Conservation (phyloP, 2,888 invertebrate species). For the Aphodius granarius region DNA sequence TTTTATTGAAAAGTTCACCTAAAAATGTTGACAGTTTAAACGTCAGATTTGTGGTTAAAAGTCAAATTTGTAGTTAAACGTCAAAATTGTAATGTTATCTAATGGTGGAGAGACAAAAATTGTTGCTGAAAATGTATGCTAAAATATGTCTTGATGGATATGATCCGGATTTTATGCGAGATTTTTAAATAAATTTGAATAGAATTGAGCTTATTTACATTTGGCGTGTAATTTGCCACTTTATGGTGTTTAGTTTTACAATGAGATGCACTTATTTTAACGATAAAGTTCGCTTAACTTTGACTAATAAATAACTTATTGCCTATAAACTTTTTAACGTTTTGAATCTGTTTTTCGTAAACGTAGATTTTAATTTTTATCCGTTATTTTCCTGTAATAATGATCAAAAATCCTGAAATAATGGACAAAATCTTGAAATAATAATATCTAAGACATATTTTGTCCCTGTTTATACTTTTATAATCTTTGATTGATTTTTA, state of each 20-base stretch:
- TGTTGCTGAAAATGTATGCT: background rate
- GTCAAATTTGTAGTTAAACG: too few species aligned
- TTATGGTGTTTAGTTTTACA: background rate
- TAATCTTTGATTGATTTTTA: too few species aligned
- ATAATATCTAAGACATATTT: too few species aligned
- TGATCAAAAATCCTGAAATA: too few species aligned
- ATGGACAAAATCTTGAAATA: too few species aligned
- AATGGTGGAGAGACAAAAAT: background rate
- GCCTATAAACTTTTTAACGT: background rate
- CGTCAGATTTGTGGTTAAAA: too few species aligned
- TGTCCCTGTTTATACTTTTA: too few species aligned
- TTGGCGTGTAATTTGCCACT: conserved; percentile 3
- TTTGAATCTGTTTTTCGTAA: background rate
- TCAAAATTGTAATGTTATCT: background rate
- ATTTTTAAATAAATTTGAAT: conserved; percentile 13
- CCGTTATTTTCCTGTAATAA: too few species aligned
- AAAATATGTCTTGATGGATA: background rate
- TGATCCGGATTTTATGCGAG: conserved; percentile 9
- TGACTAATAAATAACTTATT: too few species aligned
- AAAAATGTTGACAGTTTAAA: too few species aligned
- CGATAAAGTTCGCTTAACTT: background rate
- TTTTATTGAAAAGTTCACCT: too few species aligned
- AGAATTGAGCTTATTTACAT: conserved; percentile 10
- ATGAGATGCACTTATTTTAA: background rate
- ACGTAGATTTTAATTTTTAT: background rate